Conservation (phyloP, 2,888 invertebrate species). For the Scrobipalpa atriplicella region DNA sequence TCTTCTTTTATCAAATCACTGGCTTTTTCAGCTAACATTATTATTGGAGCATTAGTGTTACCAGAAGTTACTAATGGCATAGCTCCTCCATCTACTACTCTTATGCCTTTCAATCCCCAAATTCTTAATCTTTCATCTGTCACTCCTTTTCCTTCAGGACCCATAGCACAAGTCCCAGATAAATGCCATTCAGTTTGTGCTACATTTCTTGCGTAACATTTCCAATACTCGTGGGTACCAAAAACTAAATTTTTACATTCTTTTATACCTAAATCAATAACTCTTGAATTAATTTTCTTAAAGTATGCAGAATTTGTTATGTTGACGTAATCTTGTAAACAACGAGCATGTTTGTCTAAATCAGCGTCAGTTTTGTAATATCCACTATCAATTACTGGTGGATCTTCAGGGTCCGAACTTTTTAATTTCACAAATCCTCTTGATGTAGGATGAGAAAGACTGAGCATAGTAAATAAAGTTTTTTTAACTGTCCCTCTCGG, state of each 20-base stretch:
- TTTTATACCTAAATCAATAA: slow-evolving; percentile 74
- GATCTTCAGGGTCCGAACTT: slow-evolving; percentile 48
- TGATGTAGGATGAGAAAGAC: slow-evolving; percentile 51
- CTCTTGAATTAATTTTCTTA: slow-evolving; percentile 36
- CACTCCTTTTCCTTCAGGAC: slow-evolving; percentile 48
- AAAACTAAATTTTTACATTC: slow-evolving; percentile 44
- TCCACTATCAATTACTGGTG: slow-evolving; percentile 47
- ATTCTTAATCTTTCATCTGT: slow-evolving; percentile 62
- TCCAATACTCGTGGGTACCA: slow-evolving; percentile 53
- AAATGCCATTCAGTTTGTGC: slow-evolving; percentile 84
- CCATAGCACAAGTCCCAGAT: slow-evolving; percentile 61
- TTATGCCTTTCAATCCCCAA: slow-evolving; percentile 78
- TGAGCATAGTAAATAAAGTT: slow-evolving; percentile 40
- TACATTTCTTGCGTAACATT: slow-evolving; percentile 53
- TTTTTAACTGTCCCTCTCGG: slow-evolving; percentile 39
- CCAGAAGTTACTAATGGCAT: slow-evolving; percentile 84
- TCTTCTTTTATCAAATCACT: slow-evolving; percentile 81
- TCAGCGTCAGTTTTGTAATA: slow-evolving; percentile 49
- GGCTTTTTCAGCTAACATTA: slow-evolving; percentile 85
- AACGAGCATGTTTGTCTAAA: slow-evolving; percentile 42
- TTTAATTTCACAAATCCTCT: slow-evolving; percentile 51
- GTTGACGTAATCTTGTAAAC: slow-evolving; percentile 41
- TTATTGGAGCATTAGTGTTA: slow-evolving; percentile 83
- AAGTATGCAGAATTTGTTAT: slow-evolving; percentile 44
- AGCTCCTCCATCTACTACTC: slow-evolving; percentile 85